Conservation (phyloP, 1,140 invertebrate genomes). For the Aphaenogaster rudis region DNA sequence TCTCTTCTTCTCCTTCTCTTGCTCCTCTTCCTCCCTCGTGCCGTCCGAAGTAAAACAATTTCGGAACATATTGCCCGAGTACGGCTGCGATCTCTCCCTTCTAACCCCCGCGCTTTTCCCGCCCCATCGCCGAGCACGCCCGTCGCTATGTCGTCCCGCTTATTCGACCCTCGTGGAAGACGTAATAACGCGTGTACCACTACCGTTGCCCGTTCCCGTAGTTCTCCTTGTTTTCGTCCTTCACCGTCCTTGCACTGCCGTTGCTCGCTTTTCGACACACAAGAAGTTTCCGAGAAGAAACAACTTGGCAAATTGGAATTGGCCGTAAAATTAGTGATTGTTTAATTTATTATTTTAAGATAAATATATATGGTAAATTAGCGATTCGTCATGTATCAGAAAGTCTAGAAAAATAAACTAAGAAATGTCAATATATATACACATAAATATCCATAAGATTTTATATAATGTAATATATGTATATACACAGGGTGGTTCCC, state of each 20-base stretch:
- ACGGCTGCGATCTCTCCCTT: constrained; percentile 39
- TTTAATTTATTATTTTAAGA: constrained; percentile 15
- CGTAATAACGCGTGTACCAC: constrained; percentile 78
- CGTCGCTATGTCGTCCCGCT: constrained; percentile 25
- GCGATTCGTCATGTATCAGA: not conserved
- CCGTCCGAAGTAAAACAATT: constrained; percentile 80
- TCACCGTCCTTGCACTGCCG: not conserved
- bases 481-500: no score
- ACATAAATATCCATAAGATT: no score
- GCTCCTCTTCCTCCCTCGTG: not conserved
- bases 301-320: not conserved
- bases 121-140: constrained; percentile 34
- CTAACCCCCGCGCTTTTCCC: not conserved
- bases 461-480: no score
- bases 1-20: not conserved
- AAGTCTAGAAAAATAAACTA: not conserved
- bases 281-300: not conserved
- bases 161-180: constrained; percentile 70
- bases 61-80: constrained; percentile 80
- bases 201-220: constrained; percentile 33
- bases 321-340: not conserved
- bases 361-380: not conserved
- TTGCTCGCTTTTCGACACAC: constrained; percentile 9
- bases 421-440: no score
- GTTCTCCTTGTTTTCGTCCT: constrained; percentile 17